These are phyloP conservation scores for Sceliomorpha sp. DNA, from an alignment of 2,888 invertebrate species.

Conservation along the genomic window DNA sequence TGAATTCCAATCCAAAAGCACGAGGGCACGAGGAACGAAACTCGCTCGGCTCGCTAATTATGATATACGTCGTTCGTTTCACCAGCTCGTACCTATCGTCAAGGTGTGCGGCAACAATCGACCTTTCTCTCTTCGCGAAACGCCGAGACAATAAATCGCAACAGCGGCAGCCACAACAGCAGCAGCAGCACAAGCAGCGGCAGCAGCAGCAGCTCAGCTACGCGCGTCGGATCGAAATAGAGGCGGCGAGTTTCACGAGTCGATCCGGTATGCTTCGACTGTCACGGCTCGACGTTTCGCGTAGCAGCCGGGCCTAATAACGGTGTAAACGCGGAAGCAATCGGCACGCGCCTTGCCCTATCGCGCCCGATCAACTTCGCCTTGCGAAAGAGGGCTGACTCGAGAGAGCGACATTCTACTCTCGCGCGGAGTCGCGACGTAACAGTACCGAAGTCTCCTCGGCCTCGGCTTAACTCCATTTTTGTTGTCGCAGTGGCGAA, in stretches of 20 bases:
- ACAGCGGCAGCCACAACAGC: no score
- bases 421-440: conserved; percentile 40
- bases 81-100: conserved; percentile 9
- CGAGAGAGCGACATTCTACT: conserved; percentile 63
- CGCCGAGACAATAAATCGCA: conserved; percentile 14
- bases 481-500: conserved; percentile 41
- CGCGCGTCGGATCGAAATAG: conserved; percentile 4
- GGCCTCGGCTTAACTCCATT: conserved; percentile 38
- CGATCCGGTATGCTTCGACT: conserved; percentile 6
- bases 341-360: conserved; percentile 56
- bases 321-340: conserved; percentile 65
- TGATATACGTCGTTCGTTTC: conserved; percentile 17
- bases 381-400: conserved; percentile 63
- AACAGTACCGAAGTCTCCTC: conserved; percentile 35
- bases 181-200: no score
- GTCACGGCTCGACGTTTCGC: conserved; percentile 18
- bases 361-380: conserved; percentile 33
- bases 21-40: no score
- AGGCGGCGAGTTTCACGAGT: conserved; percentile 5
- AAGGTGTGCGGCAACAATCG: conserved; percentile 12
- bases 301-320: conserved; percentile 53
- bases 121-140: conserved; percentile 19
- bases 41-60: conserved; percentile 17
- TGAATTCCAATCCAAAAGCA: no score
- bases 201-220: no score